Evolutionary conservation across 2,888 invertebrate genomes (phyloP).

Genomic region (Pyrocoelia pectoralis): DNA sequence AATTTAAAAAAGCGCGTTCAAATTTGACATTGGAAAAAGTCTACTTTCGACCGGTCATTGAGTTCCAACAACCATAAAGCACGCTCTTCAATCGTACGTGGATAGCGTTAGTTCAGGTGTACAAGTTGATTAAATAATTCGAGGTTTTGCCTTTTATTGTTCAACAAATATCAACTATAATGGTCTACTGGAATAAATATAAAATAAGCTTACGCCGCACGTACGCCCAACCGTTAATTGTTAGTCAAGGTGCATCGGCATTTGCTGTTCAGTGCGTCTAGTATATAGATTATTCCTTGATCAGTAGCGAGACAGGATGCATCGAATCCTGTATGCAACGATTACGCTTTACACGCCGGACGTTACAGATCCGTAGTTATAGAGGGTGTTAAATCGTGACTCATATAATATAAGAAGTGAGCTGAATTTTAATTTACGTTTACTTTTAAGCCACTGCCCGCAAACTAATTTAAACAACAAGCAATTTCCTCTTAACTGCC

Average conservation of each 20-base stretch:
- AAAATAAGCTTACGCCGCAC: constrained; percentile 55
- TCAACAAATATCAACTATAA: constrained; percentile 33
- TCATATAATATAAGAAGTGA: too few relatives aligned
- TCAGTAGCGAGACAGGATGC: constrained; percentile 46
- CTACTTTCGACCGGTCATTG: constrained; percentile 50
- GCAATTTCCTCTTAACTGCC: too few relatives aligned
- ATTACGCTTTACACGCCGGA: constrained; percentile 48
- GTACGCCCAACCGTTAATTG: constrained; percentile 48
- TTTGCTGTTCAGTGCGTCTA: constrained; percentile 53
- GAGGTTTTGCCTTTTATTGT: constrained; percentile 32
- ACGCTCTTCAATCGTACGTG: constrained; percentile 54
- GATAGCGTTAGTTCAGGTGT: constrained; percentile 49
- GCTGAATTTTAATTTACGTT: too few relatives aligned
- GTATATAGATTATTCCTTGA: constrained; percentile 57
- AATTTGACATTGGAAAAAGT: constrained; percentile 33
- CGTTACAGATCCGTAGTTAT: constrained; percentile 45
- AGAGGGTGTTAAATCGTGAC: constrained; percentile 11
- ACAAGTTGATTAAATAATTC: constrained; percentile 40
- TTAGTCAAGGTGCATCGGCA: constrained; percentile 56
- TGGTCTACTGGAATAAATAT: constrained; percentile 51
- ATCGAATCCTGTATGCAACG: constrained; percentile 50
- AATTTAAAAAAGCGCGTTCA: not conserved
- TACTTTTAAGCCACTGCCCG: too few relatives aligned
- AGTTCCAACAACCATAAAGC: constrained; percentile 54
- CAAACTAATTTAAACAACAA: too few relatives aligned